Percentiles rank a stretch among this genome's conserved stretches.
phyloP scores from a whole-genome alignment of 2,888 invertebrate genomes.

The Apotomis betuletana region DNA sequence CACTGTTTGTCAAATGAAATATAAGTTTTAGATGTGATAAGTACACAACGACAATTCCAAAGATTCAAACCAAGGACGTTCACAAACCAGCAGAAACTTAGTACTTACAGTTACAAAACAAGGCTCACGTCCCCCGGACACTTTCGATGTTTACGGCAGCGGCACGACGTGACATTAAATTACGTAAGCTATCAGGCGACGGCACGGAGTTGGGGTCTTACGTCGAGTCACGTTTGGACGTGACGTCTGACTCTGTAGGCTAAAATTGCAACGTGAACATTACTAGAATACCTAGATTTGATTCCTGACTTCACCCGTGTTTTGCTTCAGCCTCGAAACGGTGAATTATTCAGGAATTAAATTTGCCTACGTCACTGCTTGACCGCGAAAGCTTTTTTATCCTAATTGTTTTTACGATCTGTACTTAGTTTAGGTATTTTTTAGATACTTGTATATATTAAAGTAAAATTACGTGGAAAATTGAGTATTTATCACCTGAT shows the following conservation, averaged over 20 bases:
- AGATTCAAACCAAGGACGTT: neutral
- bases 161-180: conserved; percentile 19
- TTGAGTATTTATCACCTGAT: too few relatives aligned
- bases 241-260: neutral
- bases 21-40: too few relatives aligned
- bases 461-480: too few relatives aligned
- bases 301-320: too few relatives aligned
- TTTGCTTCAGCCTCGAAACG: too few relatives aligned
- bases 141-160: conserved; percentile 15
- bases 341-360: too few relatives aligned
- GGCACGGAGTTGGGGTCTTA: neutral
- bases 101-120: conserved; percentile 17
- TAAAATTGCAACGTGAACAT: neutral
- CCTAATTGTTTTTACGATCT: too few relatives aligned
- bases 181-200: conserved; percentile 7
- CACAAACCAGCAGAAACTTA: neutral
- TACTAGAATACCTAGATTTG: neutral
- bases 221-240: neutral
- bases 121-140: conserved; percentile 8
- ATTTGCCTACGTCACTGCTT: too few relatives aligned
- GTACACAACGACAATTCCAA: neutral
- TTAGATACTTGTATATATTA: too few relatives aligned
- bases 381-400: too few relatives aligned
- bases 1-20: too few relatives aligned
- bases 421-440: too few relatives aligned